Percentiles rank a stretch among this genome's conserved stretches.
phyloP scores from a whole-genome alignment of 2,888 invertebrate species.

The Tetropium fuscum region DNA sequence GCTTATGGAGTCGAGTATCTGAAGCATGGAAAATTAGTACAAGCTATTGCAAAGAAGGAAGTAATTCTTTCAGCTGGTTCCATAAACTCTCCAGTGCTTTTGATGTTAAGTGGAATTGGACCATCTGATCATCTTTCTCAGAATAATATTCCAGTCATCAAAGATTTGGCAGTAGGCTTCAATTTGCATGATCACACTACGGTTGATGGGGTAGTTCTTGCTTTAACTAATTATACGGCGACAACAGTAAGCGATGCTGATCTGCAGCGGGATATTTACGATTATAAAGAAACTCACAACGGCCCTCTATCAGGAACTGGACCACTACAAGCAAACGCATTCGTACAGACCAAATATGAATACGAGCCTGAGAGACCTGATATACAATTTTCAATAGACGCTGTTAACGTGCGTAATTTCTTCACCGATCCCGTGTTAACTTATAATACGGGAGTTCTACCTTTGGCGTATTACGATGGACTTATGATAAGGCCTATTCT shows the following conservation, averaged over 20 bases:
- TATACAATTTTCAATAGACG: conserved; percentile 76
- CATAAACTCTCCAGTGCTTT: conserved; percentile 73
- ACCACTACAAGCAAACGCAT: conserved; percentile 71
- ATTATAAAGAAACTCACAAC: conserved; percentile 63
- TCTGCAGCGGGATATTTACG: conserved; percentile 64
- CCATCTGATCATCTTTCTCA: conserved; percentile 69
- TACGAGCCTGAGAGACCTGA: conserved; percentile 69
- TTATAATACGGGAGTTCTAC: conserved; percentile 64
- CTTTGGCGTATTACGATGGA: conserved; percentile 74
- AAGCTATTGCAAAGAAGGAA: conserved; percentile 71
- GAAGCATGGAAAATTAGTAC: conserved; percentile 65
- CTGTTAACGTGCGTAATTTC: conserved; percentile 70
- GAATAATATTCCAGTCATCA: conserved; percentile 70
- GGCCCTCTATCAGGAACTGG: conserved; percentile 71
- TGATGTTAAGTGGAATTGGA: conserved; percentile 77
- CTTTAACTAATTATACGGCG: conserved; percentile 70
- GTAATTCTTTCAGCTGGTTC: conserved; percentile 73
- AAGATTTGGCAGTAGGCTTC: conserved; percentile 77
- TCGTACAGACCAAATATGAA: conserved; percentile 72
- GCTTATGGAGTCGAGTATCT: conserved; percentile 69
- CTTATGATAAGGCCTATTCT: conserved; percentile 73
- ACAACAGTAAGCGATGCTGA: conserved; percentile 65
- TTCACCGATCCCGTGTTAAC: conserved; percentile 69
- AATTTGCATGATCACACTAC: conserved; percentile 84
- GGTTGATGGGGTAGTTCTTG: conserved; percentile 70